Base-by-base conservation (phyloP, 2,888 invertebrate genomes). In the Diachrysia chrysitis region DNA sequence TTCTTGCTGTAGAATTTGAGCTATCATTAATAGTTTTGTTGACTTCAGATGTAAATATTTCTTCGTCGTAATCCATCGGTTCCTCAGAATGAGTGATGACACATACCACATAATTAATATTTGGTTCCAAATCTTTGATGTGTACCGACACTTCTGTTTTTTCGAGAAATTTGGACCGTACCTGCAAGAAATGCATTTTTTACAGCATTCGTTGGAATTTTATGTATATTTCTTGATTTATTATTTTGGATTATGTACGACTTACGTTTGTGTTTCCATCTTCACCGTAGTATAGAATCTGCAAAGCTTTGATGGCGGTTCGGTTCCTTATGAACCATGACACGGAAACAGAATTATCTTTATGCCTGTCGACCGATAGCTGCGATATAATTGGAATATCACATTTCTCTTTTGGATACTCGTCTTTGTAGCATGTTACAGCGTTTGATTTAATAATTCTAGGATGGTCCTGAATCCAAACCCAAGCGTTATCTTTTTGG, bases 241-340 rank as follows among this genome's bases (percentile, higher is more conserved):
- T 21, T 54, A 51, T 0, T 54, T 14, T 42, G 7, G 29, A 16
- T 25, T 17, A 16, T 63, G 10, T 56, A 61, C 10, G 71, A 87
- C 91, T 86, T 81, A 93, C 93, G 42, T 90, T 88, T 58, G 89
- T 83, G 68, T 85, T 85, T 17, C 85, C 77, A 66, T 91, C 90
- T 83, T 95, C 94, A 29, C 90, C 96, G 87, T 98, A 97, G 91
- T 98, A 98, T 71, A 97, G 96, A 80, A 98, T 97, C 93, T 97
- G 97, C 87, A 98, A 97, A 58, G 98, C 98, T 87, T 97, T 97
- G 73, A 98, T 96, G 53, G 97, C 97, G 23, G 98, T 97, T 85
- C 98, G 97, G 91, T 98, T 98, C 83, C 98, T 96, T 85, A 98
- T 97, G 88, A 98, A 98, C 98, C 98, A 98, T 21, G 98, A 98